Evolutionary conservation across 2,113 vertebrate species (phyloP).

Genomic region (Saimiri boliviensis): DNA sequence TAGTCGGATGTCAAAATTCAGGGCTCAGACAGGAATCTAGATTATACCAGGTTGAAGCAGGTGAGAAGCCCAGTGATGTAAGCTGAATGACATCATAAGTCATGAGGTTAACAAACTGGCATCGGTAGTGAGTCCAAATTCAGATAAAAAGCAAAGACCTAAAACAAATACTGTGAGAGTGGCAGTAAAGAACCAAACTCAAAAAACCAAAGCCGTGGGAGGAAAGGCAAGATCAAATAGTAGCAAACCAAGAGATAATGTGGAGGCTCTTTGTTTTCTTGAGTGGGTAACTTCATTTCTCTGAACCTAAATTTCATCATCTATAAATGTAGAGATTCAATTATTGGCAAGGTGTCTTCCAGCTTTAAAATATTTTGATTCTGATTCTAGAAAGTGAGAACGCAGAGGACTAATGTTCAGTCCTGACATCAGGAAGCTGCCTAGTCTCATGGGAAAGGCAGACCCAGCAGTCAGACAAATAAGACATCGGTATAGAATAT

Average conservation of each 20-base stretch:
- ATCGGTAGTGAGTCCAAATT: constrained; percentile 23
- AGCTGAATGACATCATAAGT: constrained; percentile 4
- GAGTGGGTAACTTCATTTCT: not conserved
- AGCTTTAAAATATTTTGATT: not conserved
- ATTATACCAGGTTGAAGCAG: not conserved
- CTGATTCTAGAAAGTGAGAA: not conserved
- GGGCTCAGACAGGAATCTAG: not conserved
- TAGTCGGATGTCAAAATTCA: not conserved
- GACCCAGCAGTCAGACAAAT: not conserved
- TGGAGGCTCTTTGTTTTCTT: not conserved
- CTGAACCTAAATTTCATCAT: not conserved
- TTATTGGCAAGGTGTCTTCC: not conserved
- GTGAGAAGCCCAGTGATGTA: not conserved
- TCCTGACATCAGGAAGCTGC: not conserved
- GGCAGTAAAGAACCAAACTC: constrained; percentile 7
- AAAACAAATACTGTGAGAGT: not conserved
- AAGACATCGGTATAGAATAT: not conserved
- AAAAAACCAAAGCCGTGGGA: constrained; percentile 5
- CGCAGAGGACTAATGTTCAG: not conserved
- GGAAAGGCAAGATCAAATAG: constrained; percentile 18
- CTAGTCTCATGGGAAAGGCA: not conserved
- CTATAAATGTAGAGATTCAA: not conserved
- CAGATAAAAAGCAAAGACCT: not conserved
- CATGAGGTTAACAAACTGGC: not conserved
- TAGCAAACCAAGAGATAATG: not conserved